Base-by-base conservation (phyloP, 2,888 invertebrate genomes). In the Sinelater perroti region DNA sequence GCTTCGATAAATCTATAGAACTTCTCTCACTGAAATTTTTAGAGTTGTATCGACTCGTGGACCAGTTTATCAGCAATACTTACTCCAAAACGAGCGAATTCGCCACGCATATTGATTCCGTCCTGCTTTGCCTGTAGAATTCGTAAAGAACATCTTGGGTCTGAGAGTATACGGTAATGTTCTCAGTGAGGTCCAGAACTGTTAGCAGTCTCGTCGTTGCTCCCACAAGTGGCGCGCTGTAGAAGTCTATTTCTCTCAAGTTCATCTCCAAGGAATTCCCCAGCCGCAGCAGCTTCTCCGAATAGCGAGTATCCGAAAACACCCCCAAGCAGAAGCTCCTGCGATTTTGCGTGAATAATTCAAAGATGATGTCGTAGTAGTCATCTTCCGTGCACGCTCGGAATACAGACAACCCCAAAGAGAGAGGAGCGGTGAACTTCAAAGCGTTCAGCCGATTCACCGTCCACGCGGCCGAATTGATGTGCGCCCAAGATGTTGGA, bases 381-480 rank as follows among this genome's bases (percentile, higher is more conserved):
- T 77, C 74, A 17, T 62, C 62, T 20, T 72, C 69, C 1, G 64
- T 64, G 50, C 76, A 75, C n/a, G 69, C 64, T 47, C 72, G 67
- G 58, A 70, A 72, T 3, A 76, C 65, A 3, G 62, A 49, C 2
- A 77, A 16, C 6, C 74, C 76, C 1, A 76, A 36, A 30, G 62
- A 67, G 3, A 75, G 44, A 2, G 70, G 69, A 6, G 63, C 31
- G 4, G 70, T 47, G 6, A 64, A 49, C 51, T 73, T 65, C 17
- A 77, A 61, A 38, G 63, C 66, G 56, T 78, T 76, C 3, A 78
- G 26, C 16, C 75, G 67, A 38, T 78, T 66, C 1, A 64, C 60
- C 1, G 70, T 70, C 78, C 77, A 78, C 42, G 72, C 64, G 1
- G 75, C 74, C 1, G 75, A 69, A 47, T 72, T 71, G 5, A 72